phyloP scores from a whole-genome alignment of 1,140 invertebrate species.

The Amyelois transitella region DNA sequence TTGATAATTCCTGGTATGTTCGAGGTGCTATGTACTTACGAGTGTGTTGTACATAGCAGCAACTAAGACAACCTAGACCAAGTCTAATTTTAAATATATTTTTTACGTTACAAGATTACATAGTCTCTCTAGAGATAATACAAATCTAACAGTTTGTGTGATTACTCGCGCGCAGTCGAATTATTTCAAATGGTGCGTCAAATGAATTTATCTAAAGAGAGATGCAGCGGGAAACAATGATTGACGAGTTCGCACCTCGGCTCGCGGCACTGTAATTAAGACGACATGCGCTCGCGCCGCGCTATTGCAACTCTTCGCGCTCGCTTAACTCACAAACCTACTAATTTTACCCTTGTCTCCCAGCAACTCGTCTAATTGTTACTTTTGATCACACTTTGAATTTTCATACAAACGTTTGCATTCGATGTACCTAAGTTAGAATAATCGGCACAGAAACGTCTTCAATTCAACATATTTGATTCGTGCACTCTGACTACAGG shows the following conservation, averaged over 20 bases:
- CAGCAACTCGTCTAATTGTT: slow-evolving; percentile 18
- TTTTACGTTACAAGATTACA: too few relatives aligned
- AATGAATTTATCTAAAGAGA: slow-evolving; percentile 47
- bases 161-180: slow-evolving; percentile 33
- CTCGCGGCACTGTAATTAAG: slow-evolving; percentile 63
- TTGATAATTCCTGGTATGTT: too few relatives aligned
- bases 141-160: not conserved
- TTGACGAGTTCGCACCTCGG: slow-evolving; percentile 70
- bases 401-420: not conserved
- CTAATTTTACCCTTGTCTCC: slow-evolving; percentile 27
- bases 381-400: slow-evolving; percentile 3
- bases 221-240: slow-evolving; percentile 54
- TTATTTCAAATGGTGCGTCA: slow-evolving; percentile 44
- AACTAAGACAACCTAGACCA: too few relatives aligned
- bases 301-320: slow-evolving; percentile 37
- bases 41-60: too few relatives aligned
- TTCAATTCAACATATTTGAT: too few relatives aligned
- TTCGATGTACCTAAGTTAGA: too few relatives aligned
- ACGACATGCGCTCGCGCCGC: slow-evolving; percentile 56
- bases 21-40: too few relatives aligned
- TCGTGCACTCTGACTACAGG: too few relatives aligned
- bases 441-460: too few relatives aligned
- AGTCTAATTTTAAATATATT: too few relatives aligned
- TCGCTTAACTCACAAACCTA: slow-evolving; percentile 32
- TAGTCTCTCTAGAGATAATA: too few relatives aligned